phyloP scores from a whole-genome alignment of 2,113 vertebrate genomes.

The Natator depressus region DNA sequence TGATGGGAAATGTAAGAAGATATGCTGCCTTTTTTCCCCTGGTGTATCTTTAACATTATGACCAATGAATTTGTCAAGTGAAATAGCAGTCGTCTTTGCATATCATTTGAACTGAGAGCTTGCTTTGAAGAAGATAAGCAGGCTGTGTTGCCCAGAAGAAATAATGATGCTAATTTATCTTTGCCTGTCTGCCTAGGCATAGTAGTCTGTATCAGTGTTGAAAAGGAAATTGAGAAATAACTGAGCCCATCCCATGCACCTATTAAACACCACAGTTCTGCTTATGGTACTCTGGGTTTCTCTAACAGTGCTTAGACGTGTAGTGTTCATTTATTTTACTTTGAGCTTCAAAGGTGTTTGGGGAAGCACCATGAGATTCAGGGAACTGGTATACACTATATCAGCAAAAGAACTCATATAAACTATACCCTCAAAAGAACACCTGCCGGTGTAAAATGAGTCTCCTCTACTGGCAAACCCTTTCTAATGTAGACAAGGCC shows the following conservation, averaged over 20 bases:
- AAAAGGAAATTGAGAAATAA: conserved; percentile 64
- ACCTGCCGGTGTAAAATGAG: neutral
- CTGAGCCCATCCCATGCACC: neutral
- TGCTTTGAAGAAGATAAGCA: conserved; percentile 73
- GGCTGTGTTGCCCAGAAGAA: conserved; percentile 62
- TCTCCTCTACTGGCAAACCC: neutral
- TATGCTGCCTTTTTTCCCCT: conserved; percentile 49
- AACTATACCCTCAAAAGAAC: neutral
- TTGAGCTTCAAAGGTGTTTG: neutral
- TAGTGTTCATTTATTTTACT: neutral
- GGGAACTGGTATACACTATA: neutral
- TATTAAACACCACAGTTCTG: neutral
- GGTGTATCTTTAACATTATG: conserved; percentile 77
- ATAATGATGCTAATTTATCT: conserved; percentile 77
- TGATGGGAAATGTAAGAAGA: conserved; percentile 72
- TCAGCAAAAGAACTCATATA: neutral
- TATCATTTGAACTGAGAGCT: conserved; percentile 72
- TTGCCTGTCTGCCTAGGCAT: conserved; percentile 47
- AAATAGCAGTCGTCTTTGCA: conserved; percentile 68
- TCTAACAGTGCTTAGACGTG: neutral
- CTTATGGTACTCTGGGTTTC: neutral
- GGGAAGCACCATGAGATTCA: neutral
- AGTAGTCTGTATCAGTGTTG: neutral
- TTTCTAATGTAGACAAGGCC: neutral
- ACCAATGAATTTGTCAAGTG: conserved; percentile 76